Base-by-base conservation (phyloP, 2,888 invertebrate species). In the Pseudococcus jackbeardsleyi region DNA sequence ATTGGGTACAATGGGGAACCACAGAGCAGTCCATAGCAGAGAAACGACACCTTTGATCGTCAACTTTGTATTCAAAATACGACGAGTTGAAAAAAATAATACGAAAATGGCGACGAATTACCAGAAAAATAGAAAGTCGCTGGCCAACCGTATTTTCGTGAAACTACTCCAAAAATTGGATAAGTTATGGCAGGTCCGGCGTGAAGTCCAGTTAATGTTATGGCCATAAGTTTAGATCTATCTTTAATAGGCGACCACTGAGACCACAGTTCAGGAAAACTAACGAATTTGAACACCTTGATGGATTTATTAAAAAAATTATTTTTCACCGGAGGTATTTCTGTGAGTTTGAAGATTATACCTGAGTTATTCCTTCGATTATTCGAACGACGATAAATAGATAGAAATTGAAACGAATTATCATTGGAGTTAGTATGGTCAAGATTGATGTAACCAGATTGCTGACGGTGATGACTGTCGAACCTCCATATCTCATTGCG, bases 401-500 rank as follows among this genome's bases (percentile, higher is more conserved):
- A n/a, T 26, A 0, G 59, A 85, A 59, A 26, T n/a, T 54, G 6
- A 9, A 59, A 22, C 85, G 85, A 22, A 85, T 17, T 12, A 33
- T 15, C 8, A 95, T 92, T 0, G 97, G 97, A 0, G 96, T 97
- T 89, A 97, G 92, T 0, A 98, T 91, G 0, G 97, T 97, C 89
- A 97, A 92, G 12, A 96, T 91, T 0, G 97, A 95, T 0, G 97
- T 96, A 0, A 94, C 93, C 0, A 95, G 95, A 54, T 97, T 95
- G 19, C 96, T 96, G 89, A 94, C 92, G 33, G 96, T 96, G 91
- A 95, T 96, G 22, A 96, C 94, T 92, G 94, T 92, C 90, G 68
- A 96, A 89, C 97, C 98, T 90, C 98, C 98, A 91, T 96, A 94
- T 91, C 94, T 94, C 90, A 95, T 94, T 3, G 96, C 96, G 84